Evolutionary conservation across 2,113 vertebrate genomes (phyloP), one percentile per base, ranked within the genome.

Genomic region (Epinephelus fuscoguttatus): DNA sequence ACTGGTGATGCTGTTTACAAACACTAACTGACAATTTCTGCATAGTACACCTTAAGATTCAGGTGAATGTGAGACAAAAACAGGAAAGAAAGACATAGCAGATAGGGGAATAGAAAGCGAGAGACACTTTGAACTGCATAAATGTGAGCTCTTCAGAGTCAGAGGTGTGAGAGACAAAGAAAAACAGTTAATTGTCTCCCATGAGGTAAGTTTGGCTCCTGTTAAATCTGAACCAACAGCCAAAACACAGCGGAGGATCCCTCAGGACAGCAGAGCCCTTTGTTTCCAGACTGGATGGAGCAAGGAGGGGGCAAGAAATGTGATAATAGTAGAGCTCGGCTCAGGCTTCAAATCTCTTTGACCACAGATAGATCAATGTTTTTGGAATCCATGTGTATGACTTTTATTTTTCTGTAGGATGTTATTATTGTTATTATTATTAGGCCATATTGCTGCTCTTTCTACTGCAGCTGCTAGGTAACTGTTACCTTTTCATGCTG

Each of bases 101-200:
- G 61, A 9, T 25, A 30, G 6, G 19, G 63, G 40, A 12, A 74
- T 21, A 47, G 68, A 74, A 25, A 69, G 70, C 27, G 47, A 69
- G 55, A 82, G 67, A 62, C 40, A 75, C 84, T 69, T 80, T 77
- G 75, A 81, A 81, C 59, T 60, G 19, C 72, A 61, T 62, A 50
- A 70, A 75, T 69, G 30, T 5, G 49, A 81, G 73, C 63, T 56
- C 55, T 61, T 84, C 56, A 52, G 37, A 85, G 55, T 61, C 79
- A 77, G 82, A 89, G 72, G 27, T 80, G 79, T 59, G 64, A 75
- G 66, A 45, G 60, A 87, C 50, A 72, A 55, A 75, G 21, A 78
- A 40, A 74, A 77, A 80, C 63, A 73, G 75, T 80, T 93, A 91
- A 92, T 93, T 92, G 86, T 89, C 61, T 88, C 55, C 66, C 81